A percentile compares a stretch with the other conserved stretches of the same genome.
Conservation (phyloP, 1,140 invertebrate species). For the Phenacoccus solenopsis region DNA sequence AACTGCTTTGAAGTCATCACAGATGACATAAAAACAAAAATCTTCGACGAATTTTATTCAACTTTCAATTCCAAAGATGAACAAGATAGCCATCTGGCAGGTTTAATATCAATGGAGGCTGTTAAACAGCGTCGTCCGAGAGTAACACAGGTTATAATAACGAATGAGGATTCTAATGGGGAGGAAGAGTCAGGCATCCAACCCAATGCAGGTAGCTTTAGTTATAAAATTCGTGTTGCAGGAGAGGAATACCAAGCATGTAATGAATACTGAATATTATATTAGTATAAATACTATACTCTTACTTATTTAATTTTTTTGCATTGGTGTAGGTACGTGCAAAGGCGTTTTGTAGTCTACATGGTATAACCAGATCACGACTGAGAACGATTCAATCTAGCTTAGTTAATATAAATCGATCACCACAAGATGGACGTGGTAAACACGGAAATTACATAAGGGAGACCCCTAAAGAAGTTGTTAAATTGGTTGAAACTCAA, state of each 20-base stretch:
- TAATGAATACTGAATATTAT: neutral
- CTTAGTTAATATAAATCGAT: neutral
- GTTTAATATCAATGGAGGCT: neutral
- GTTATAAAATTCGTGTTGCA: neutral
- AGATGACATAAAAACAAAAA: neutral
- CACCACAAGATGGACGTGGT: neutral
- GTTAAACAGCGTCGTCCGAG: neutral
- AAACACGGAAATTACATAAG: neutral
- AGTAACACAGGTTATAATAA: neutral
- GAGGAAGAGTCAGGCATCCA: neutral
- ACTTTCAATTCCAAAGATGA: neutral
- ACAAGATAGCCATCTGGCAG: neutral
- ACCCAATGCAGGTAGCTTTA: neutral
- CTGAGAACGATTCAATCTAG: neutral
- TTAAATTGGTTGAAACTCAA: neutral
- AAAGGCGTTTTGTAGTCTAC: neutral
- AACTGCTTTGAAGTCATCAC: neutral
- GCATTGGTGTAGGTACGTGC: neutral
- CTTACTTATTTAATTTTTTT: neutral
- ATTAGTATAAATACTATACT: neutral
- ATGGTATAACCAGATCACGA: neutral
- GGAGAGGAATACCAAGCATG: neutral
- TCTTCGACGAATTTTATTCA: neutral
- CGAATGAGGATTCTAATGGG: neutral
- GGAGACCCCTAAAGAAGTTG: neutral